Evolutionary conservation across 2,113 vertebrate genomes (phyloP).

Genomic region (Echinops telfairi): DNA sequence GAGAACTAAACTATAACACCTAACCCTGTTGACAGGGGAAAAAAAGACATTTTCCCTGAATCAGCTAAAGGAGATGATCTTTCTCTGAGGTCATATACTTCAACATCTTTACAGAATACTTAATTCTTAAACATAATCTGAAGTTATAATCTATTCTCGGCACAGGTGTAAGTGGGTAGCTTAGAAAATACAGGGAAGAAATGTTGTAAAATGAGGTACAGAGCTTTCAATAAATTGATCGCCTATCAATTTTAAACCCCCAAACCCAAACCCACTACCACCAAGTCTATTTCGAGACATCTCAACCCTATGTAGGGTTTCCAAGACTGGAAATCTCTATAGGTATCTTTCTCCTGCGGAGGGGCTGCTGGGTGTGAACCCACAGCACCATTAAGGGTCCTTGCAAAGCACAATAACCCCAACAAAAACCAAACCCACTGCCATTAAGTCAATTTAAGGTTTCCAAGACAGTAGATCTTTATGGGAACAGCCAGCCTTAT

Average conservation of each 20-base stretch:
- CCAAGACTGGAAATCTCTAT: too few species aligned
- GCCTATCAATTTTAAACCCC: too few species aligned
- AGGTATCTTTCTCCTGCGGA: too few species aligned
- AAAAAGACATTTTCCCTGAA: background rate
- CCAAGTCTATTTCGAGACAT: too few species aligned
- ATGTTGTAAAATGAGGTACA: background rate
- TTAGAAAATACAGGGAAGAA: constrained; percentile 24
- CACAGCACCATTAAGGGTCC: too few species aligned
- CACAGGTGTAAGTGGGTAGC: background rate
- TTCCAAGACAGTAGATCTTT: too few species aligned
- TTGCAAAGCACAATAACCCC: background rate
- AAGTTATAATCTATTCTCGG: background rate
- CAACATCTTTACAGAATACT: constrained; percentile 2
- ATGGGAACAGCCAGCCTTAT: too few species aligned
- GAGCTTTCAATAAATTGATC: background rate
- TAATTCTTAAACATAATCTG: constrained; percentile 21
- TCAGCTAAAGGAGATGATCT: background rate
- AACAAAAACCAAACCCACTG: too few species aligned
- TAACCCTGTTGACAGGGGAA: background rate
- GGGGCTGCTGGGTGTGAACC: too few species aligned
- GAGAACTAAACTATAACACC: background rate
- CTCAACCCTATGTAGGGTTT: too few species aligned
- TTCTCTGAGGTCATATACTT: background rate
- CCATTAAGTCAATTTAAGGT: too few species aligned
- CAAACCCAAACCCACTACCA: too few species aligned